Conservation (phyloP, 2,113 vertebrate genomes). For the Nettapus auritus region DNA sequence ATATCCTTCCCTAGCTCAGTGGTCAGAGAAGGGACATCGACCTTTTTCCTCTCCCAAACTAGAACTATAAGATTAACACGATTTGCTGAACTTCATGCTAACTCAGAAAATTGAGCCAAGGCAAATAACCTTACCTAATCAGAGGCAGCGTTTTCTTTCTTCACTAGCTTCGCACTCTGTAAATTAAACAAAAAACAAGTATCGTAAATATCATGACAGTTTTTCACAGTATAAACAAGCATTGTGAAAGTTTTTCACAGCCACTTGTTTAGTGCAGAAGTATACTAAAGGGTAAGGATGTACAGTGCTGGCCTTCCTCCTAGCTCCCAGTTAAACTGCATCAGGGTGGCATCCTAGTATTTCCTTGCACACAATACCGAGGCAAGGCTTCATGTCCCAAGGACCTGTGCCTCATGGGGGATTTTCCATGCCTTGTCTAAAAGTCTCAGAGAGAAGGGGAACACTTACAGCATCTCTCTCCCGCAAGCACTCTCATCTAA, state of each 20-base stretch:
- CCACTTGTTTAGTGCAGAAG: not conserved
- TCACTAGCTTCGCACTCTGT: not conserved
- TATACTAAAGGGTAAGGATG: not conserved
- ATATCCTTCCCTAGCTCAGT: not conserved
- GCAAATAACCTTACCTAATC: not conserved
- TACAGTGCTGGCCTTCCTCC: not conserved
- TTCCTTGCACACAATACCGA: not conserved
- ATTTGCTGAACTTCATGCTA: not conserved
- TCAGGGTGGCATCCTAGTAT: not conserved
- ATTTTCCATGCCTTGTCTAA: not conserved
- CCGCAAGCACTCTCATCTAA: not conserved
- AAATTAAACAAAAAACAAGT: not conserved
- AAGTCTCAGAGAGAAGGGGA: not conserved
- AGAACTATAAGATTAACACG: not conserved
- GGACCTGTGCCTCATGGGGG: rapidly evolving
- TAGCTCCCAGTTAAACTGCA: not conserved
- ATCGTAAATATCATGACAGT: not conserved
- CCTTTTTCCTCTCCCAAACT: not conserved
- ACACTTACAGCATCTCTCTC: not conserved
- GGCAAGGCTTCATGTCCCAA: not conserved
- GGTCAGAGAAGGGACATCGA: not conserved
- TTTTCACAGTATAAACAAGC: not conserved
- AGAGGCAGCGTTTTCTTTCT: not conserved
- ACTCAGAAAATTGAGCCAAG: not conserved
- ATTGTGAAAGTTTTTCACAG: too few species aligned